These are phyloP conservation scores for Rotaria magnacalcarata DNA, from an alignment of 2,888 invertebrate genomes.

Conservation along the genomic window DNA sequence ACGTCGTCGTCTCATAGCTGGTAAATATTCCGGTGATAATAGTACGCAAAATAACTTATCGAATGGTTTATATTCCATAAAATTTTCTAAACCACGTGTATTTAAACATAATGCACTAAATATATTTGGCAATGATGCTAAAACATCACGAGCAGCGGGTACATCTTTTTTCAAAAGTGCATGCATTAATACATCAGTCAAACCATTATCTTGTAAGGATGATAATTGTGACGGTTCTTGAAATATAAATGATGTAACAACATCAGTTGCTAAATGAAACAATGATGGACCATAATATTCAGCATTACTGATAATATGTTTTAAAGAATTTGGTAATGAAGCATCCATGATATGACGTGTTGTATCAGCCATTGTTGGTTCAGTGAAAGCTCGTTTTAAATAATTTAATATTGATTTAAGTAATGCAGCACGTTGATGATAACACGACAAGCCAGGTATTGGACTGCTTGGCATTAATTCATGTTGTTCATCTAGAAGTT, in stretches of 20 bases:
- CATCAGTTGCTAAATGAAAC: slow-evolving; percentile 72
- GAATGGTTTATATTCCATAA: slow-evolving; percentile 75
- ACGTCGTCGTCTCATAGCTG: slow-evolving; percentile 76
- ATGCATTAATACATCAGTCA: slow-evolving; percentile 78
- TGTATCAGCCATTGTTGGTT: slow-evolving; percentile 49
- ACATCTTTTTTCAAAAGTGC: slow-evolving; percentile 77
- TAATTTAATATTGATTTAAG: slow-evolving; percentile 83
- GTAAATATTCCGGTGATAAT: slow-evolving; percentile 74
- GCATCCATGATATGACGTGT: slow-evolving; percentile 68
- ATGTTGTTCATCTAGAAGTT: neutral
- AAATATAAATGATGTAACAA: slow-evolving; percentile 74
- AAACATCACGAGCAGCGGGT: slow-evolving; percentile 63
- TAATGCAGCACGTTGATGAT: slow-evolving; percentile 76
- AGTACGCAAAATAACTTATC: slow-evolving; percentile 72
- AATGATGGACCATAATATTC: slow-evolving; percentile 82
- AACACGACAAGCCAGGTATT: slow-evolving; percentile 60
- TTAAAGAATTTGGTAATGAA: slow-evolving; percentile 71
- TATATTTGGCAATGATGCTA: slow-evolving; percentile 71
- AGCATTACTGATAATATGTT: slow-evolving; percentile 77
- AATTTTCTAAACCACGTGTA: slow-evolving; percentile 72
- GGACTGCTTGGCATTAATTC: neutral
- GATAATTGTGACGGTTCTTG: slow-evolving; percentile 76
- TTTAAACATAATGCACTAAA: slow-evolving; percentile 75
- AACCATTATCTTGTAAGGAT: slow-evolving; percentile 76
- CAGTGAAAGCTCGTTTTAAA: slow-evolving; percentile 75